Evolutionary conservation across 2,888 invertebrate species (phyloP).

Genomic region (Polydrusus pterygomalis): DNA sequence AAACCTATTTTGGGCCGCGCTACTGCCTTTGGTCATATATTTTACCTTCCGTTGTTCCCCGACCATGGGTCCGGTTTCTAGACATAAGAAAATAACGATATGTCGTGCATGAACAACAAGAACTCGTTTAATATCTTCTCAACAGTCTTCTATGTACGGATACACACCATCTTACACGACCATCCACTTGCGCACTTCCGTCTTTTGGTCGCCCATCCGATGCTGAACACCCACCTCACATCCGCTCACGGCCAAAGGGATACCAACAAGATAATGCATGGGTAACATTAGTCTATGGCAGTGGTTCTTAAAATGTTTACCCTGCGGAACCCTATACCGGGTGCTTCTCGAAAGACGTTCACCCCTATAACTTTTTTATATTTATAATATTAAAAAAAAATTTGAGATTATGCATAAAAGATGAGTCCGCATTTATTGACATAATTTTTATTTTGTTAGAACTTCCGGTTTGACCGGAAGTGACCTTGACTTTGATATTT

Average conservation of each 20-base stretch:
- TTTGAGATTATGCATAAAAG: no score
- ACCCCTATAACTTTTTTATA: no score
- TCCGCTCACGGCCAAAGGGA: constrained; percentile 54
- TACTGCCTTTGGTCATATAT: no score
- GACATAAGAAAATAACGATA: constrained; percentile 4
- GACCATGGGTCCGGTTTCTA: not conserved
- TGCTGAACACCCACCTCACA: constrained; percentile 60
- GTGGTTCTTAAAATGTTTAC: no score
- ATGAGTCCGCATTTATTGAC: no score
- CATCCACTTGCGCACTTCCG: constrained; percentile 61
- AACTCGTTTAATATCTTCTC: constrained; percentile 31
- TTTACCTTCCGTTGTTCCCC: not conserved
- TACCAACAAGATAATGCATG: constrained; percentile 44
- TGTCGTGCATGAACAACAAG: constrained; percentile 22
- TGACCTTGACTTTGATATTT: no score
- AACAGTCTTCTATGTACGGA: constrained; percentile 31
- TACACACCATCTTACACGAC: constrained; percentile 56
- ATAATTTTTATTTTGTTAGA: no score
- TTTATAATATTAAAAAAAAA: no score
- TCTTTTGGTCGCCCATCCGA: constrained; percentile 57
- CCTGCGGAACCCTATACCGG: no score
- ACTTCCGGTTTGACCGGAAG: no score
- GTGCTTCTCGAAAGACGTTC: no score
- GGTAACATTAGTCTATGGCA: not conserved
- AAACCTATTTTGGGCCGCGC: no score